Base-by-base conservation (phyloP, 1,140 invertebrate species). In the Liolophura sinensis region DNA sequence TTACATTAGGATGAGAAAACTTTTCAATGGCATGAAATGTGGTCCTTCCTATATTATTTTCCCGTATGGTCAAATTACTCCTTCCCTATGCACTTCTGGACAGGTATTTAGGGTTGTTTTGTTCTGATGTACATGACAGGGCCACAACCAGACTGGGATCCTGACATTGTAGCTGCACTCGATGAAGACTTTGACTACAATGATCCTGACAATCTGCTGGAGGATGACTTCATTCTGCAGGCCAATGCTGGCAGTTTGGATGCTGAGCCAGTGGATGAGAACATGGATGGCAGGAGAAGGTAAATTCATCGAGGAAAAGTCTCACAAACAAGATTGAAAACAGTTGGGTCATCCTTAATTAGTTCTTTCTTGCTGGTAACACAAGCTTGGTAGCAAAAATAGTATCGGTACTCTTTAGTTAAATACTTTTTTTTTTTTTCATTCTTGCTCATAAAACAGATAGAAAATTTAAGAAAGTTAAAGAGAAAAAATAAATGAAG, bases 181-280 rank as follows among this genome's bases (percentile, higher is more conserved):
- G 95, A 97, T 83, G 94, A 95, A 70, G 95, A 97, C 85, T 95
- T 93, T 85, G 88, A 96, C 80, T 93, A 87, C 82, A 88, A 92
- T 55, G 88, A 96, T 86, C 91, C 91, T 25, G 89, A 93, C 0
- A 94, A 95, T 86, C 72, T 91, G 64, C 81, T 98, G 0, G 95
- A 97, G 75, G 95, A 97, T 84, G 90, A 97, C 86, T 97, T 98
- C 80, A 90, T 97, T 20, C 84, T 90, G 76, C 91, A 92, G 87
- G 90, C 85, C 24, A 82, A 88, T 84, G 63, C 68, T 48, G 56
- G 70, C 25, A 73, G 59, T 56, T 76, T 67, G 47, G 78, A 83
- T 64, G 78, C 83, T 50, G 76, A 82, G 49, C 79, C 86, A 64
- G 84, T 83, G 51, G 84, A 86, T 50, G 85, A 85, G 67, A 76